Evolutionary conservation across 2,113 vertebrate genomes (phyloP).

Genomic region (Chloropsis hardwickii): DNA sequence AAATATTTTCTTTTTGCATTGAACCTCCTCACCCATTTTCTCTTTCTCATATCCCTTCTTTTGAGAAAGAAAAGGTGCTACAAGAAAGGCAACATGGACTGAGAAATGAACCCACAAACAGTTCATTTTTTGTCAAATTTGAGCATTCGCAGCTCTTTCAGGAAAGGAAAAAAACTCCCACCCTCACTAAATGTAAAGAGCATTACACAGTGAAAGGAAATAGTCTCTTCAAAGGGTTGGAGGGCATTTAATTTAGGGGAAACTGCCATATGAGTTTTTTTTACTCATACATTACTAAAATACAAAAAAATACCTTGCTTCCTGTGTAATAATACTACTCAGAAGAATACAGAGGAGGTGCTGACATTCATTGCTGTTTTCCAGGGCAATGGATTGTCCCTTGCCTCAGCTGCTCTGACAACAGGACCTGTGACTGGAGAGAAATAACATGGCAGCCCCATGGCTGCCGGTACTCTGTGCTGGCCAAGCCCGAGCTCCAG

Average conservation of each 20-base stretch:
- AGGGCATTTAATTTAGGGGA: not conserved
- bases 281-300: not conserved
- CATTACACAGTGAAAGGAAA: not conserved
- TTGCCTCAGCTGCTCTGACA: constrained; percentile 93
- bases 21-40: not conserved
- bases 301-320: not conserved
- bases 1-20: not conserved
- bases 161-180: not conserved
- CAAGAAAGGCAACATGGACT: not conserved
- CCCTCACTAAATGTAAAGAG: not conserved
- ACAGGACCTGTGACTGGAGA: constrained; percentile 96
- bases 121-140: not conserved
- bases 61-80: not conserved
- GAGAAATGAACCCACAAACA: not conserved
- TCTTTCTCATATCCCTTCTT: not conserved
- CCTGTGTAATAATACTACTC: not conserved
- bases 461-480: constrained; percentile 74
- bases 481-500: constrained; percentile 79
- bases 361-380: constrained; percentile 2
- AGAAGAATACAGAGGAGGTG: not conserved
- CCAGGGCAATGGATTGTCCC: constrained; percentile 94
- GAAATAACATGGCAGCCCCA: constrained; percentile 90
- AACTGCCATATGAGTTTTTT: not conserved
- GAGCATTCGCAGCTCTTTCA: not conserved
- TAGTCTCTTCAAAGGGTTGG: not conserved